phyloP scores from a whole-genome alignment of 2,797 vertebrate genomes.

The Coregonus suidteri region DNA sequence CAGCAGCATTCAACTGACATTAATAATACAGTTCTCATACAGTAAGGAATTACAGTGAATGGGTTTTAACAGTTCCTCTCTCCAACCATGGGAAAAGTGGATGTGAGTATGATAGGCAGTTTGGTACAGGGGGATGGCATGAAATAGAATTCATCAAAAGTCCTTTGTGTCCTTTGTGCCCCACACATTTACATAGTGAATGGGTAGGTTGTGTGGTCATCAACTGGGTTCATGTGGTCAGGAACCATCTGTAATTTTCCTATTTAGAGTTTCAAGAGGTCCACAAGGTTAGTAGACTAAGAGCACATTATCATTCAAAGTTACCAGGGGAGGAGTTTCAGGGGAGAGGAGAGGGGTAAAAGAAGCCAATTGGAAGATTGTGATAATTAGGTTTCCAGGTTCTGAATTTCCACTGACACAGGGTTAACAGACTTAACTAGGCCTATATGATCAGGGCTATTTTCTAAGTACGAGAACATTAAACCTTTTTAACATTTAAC shows the following conservation, averaged over 20 bases:
- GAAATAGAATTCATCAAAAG: not conserved
- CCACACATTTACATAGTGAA: not conserved
- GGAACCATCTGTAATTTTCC: not conserved
- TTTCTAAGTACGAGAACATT: too few species aligned
- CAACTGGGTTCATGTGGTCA: not conserved
- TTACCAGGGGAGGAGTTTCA: not conserved
- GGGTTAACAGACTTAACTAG: not conserved
- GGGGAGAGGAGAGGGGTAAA: not conserved
- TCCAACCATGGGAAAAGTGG: constrained; percentile 1
- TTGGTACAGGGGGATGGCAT: not conserved
- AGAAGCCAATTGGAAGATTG: not conserved
- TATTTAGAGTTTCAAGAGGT: not conserved
- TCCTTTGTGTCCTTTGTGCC: not conserved
- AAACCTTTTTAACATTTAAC: too few species aligned
- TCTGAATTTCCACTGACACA: not conserved
- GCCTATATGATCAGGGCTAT: too few species aligned
- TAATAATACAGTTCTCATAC: constrained; percentile 33
- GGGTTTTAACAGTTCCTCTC: constrained; percentile 32
- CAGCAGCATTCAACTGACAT: constrained; percentile 22
- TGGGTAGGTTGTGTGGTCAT: not conserved
- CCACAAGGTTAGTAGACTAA: not conserved
- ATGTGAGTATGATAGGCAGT: constrained; percentile 24
- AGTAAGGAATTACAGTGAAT: constrained; percentile 24
- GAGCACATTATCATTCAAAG: not conserved
- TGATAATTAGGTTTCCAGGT: not conserved